Evolutionary conservation across 2,113 vertebrate genomes (phyloP).

Genomic region (Loxodonta africana): DNA sequence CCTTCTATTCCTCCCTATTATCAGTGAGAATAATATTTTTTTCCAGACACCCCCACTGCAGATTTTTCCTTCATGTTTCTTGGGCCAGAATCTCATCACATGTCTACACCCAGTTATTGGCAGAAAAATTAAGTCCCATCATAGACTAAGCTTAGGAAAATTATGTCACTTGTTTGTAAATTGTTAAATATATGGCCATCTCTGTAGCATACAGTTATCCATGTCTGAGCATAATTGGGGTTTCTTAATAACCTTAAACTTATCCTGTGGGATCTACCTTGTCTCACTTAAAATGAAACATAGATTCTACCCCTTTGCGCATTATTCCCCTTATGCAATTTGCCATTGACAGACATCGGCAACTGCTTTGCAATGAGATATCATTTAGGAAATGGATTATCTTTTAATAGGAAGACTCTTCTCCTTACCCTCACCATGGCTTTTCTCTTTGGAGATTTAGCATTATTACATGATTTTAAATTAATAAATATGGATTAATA

Average conservation of each 20-base stretch:
- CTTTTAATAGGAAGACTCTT: not conserved
- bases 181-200: not conserved
- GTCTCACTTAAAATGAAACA: slow-evolving; percentile 12
- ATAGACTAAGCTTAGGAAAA: not conserved
- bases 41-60: not conserved
- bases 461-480: not conserved
- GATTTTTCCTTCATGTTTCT: not conserved
- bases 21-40: not conserved
- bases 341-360: not conserved
- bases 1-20: not conserved
- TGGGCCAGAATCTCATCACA: not conserved
- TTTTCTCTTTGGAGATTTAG: slow-evolving; percentile 27
- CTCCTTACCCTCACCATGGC: not conserved
- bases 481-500: not conserved
- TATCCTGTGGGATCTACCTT: not conserved
- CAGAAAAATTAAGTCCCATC: not conserved
- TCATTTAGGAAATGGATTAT: not conserved
- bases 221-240: not conserved
- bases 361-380: not conserved
- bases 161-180: not conserved
- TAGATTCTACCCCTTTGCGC: not conserved
- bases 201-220: not conserved
- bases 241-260: not conserved
- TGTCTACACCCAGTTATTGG: not conserved
- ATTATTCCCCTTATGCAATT: not conserved